Percentiles rank a stretch among this genome's conserved stretches.
These are phyloP conservation scores for Lagria hirta DNA, from an alignment of 2,888 invertebrate genomes.

Conservation along the genomic window DNA sequence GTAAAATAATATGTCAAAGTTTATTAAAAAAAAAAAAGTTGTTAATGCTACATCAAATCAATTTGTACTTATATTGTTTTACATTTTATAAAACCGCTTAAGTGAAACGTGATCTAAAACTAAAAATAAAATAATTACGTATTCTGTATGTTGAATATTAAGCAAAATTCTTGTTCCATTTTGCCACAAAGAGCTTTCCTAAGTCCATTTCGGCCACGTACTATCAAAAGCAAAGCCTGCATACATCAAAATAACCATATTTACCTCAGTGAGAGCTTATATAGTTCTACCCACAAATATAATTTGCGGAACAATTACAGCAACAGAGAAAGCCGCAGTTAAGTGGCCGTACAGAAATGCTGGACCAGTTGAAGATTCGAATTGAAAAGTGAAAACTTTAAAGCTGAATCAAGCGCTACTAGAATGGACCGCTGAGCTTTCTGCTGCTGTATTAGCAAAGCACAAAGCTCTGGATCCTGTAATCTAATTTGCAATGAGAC, in stretches of 20 bases:
- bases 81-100: too few species aligned
- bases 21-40: too few species aligned
- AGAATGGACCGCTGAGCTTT: conserved; percentile 48
- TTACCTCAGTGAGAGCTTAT: conserved; percentile 47
- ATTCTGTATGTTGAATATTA: conserved; percentile 24
- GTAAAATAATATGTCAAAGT: too few species aligned
- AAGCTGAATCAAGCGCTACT: conserved; percentile 33
- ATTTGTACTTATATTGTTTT: too few species aligned
- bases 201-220: conserved; percentile 22
- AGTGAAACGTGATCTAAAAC: too few species aligned
- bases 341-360: conserved; percentile 48
- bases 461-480: conserved; percentile 54
- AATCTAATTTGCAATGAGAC: conserved; percentile 56
- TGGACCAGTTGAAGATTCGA: conserved; percentile 36
- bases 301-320: conserved; percentile 55
- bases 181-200: conserved; percentile 24
- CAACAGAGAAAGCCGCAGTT: conserved; percentile 52
- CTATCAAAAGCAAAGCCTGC: conserved; percentile 37
- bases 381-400: conserved; percentile 32
- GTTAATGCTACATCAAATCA: too few species aligned
- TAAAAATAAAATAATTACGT: conserved; percentile 24
- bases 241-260: conserved; percentile 51
- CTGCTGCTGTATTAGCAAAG: conserved; percentile 52
- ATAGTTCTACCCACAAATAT: conserved; percentile 53
- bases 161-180: conserved; percentile 23